These are phyloP conservation scores for Tineola bisselliella DNA, from an alignment of 2,888 invertebrate species.

Conservation along the genomic window DNA sequence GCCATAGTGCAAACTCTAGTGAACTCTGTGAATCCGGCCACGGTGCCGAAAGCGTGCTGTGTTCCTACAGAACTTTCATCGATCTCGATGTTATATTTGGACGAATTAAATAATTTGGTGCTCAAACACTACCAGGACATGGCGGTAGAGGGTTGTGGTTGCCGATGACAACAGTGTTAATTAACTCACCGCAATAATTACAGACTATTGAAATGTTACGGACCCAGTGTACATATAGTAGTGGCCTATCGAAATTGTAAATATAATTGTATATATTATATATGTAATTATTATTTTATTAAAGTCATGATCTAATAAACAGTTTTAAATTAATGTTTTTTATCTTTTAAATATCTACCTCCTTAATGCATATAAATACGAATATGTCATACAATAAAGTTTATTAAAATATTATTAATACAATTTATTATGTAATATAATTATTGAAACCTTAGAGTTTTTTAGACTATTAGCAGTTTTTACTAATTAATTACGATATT, in stretches of 20 bases:
- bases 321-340: background rate
- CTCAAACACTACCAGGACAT: constrained; percentile 99
- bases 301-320: constrained; percentile 59
- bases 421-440: no score
- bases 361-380: no score
- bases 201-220: constrained; percentile 44
- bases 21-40: constrained; percentile 89
- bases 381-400: no score
- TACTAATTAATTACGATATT: no score
- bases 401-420: no score
- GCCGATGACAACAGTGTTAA: constrained; percentile 77
- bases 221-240: constrained; percentile 66
- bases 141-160: constrained; percentile 98
- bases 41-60: constrained; percentile 96
- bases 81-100: constrained; percentile 96
- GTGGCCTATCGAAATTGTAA: constrained; percentile 58
- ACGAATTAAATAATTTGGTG: constrained; percentile 93
- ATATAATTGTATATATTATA: constrained; percentile 55
- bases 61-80: constrained; percentile 94
- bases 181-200: constrained; percentile 28
- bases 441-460: no score
- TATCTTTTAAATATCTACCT: background rate
- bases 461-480: no score
- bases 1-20: constrained; percentile 98
- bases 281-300: constrained; percentile 67